phyloP scores from a whole-genome alignment of 2,797 vertebrate genomes.

The Cryptoprocta ferox region DNA sequence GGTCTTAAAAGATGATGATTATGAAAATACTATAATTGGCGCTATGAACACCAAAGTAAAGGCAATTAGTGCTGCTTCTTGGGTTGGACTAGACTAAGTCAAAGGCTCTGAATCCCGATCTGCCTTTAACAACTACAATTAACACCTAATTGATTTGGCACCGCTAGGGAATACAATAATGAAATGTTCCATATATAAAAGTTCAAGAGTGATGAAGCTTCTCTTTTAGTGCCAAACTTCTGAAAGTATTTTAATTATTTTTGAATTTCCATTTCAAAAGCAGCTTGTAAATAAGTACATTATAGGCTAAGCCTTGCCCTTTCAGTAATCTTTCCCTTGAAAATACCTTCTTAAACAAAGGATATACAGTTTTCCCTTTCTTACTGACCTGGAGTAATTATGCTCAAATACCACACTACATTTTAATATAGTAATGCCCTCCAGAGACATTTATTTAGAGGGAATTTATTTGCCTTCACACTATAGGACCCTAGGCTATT shows the following conservation, averaged over 20 bases:
- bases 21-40: constrained; percentile 38
- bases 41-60: constrained; percentile 25
- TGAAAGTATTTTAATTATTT: constrained; percentile 56
- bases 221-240: constrained; percentile 47
- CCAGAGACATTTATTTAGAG: neutral
- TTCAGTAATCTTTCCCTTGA: constrained; percentile 37
- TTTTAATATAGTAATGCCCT: constrained; percentile 50
- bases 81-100: constrained; percentile 51
- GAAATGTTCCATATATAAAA: constrained; percentile 38
- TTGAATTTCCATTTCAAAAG: constrained; percentile 62
- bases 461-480: constrained; percentile 37
- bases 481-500: neutral
- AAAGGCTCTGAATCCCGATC: constrained; percentile 55
- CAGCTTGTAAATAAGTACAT: constrained; percentile 49
- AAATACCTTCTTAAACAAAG: constrained; percentile 61
- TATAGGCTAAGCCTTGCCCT: neutral
- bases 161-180: constrained; percentile 41
- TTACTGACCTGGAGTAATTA: constrained; percentile 43
- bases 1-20: constrained; percentile 36
- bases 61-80: neutral
- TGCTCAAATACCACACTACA: constrained; percentile 41
- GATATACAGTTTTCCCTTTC: constrained; percentile 45
- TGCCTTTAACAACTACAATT: constrained; percentile 54
- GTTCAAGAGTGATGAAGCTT: constrained; percentile 51
- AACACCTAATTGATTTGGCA: constrained; percentile 24